These are phyloP conservation scores for Menura novaehollandiae DNA, from an alignment of 2,113 vertebrate genomes.

Conservation along the genomic window DNA sequence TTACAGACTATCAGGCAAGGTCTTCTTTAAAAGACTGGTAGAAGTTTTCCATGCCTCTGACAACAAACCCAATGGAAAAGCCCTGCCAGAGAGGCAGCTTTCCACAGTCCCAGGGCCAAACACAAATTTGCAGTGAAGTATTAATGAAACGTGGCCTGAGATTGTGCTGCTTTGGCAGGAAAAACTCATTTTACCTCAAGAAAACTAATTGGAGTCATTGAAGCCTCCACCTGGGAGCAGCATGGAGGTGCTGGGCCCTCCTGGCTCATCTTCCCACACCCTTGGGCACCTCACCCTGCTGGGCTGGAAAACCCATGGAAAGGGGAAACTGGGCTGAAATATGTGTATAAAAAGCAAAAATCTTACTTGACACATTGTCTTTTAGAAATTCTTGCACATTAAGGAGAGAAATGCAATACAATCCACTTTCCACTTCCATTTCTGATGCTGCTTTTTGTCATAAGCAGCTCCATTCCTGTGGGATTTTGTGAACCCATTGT, in stretches of 20 bases:
- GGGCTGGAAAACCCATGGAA: not conserved
- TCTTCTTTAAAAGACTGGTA: not conserved
- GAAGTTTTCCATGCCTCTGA: not conserved
- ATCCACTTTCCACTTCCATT: not conserved
- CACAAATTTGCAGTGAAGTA: not conserved
- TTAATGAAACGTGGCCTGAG: not conserved
- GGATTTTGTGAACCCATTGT: not conserved
- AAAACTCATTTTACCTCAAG: not conserved
- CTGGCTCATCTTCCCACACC: rapidly evolving
- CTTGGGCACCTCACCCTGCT: rapidly evolving
- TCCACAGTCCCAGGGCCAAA: not conserved
- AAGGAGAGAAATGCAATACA: not conserved
- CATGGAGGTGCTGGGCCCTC: not conserved
- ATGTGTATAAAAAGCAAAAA: not conserved
- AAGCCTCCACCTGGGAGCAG: not conserved
- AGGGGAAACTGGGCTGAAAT: not conserved
- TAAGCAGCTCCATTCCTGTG: not conserved
- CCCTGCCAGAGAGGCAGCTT: not conserved
- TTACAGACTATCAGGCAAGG: not conserved
- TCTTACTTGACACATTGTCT: not conserved
- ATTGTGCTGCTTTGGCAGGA: not conserved
- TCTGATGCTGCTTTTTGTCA: not conserved
- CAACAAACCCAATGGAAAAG: not conserved
- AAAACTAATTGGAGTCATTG: rapidly evolving
- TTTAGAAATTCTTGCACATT: not conserved